Conservation (phyloP, 2,797 vertebrate species). For the Melanotaenia maccullochi region DNA sequence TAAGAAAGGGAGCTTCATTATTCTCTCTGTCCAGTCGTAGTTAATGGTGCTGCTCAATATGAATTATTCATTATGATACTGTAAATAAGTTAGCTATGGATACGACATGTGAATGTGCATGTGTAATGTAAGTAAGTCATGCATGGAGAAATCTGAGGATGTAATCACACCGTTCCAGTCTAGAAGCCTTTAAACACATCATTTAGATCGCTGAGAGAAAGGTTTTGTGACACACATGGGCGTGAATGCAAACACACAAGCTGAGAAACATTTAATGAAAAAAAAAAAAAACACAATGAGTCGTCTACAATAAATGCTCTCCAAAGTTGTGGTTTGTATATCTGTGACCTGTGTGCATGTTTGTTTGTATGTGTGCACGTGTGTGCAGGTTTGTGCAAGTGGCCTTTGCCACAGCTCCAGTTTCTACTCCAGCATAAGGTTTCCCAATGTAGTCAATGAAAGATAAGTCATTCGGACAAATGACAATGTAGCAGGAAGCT, state of each 20-base stretch:
- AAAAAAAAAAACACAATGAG: background rate
- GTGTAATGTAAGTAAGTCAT: constrained; percentile 32
- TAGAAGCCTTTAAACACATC: constrained; percentile 58
- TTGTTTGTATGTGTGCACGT: constrained; percentile 19
- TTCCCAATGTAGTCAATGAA: constrained; percentile 75
- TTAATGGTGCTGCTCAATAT: constrained; percentile 53
- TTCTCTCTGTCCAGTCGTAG: constrained; percentile 18
- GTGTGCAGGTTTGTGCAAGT: constrained; percentile 38
- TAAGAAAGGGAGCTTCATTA: background rate
- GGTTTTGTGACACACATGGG: background rate
- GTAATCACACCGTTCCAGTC: constrained; percentile 69
- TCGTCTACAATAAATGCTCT: background rate
- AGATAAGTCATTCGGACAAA: constrained; percentile 70
- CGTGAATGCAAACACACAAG: background rate
- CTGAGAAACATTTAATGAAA: background rate
- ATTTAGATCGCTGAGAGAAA: constrained; percentile 31
- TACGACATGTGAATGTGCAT: constrained; percentile 18
- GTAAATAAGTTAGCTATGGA: constrained; percentile 52
- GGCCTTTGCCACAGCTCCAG: constrained; percentile 74
- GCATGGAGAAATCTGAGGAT: constrained; percentile 53
- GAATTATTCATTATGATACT: constrained; percentile 51
- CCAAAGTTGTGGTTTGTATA: constrained; percentile 16
- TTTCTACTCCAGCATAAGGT: constrained; percentile 81
- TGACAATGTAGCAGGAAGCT: constrained; percentile 52
- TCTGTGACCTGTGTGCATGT: background rate